Base-by-base conservation (phyloP, 2,888 invertebrate genomes). In the Dynastes tityus region DNA sequence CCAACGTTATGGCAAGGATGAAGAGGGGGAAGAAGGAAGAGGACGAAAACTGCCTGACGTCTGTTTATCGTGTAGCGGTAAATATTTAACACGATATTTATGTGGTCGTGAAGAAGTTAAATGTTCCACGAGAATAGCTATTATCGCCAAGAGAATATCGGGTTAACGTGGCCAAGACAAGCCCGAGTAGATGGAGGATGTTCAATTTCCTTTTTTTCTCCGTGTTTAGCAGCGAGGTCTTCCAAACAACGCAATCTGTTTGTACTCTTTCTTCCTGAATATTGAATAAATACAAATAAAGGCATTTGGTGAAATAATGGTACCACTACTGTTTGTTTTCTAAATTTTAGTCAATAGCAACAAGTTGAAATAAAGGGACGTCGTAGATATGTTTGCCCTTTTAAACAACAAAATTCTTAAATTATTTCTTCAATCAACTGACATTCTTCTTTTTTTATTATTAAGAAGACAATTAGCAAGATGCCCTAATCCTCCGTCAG, bases 81-180 rank as follows among this genome's bases (percentile, higher is more conserved):
- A 79, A 79, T 79, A 79, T 79, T 79, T 75, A 79, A 78, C 78
- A 73, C 65, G 73, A 73, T 78, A 73, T 71, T 73, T 78, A 73
- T 73, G 78, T 51, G 70, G 76, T 58, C 68, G 76, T 77, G 76
- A 68, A 77, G 76, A 77, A 70, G 76, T 77, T 77, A 77, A 77
- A 77, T 67, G 76, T 77, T 77, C 58, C 76, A 61, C 61, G 73
- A 74, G 73, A 74, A 61, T 63, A 45, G 49, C 29, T 74, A 74
- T 74, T 74, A 74, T 61, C 61, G 61, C 29, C 73, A 74, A 40
- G 61, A 63, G 73, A 74, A 74, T 74, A 61, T 74, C 73, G 45
- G 63, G 61, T 74, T 61, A 74, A 74, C 37, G 73, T 61, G 61
- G 11, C 29, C 22, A 74, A 74, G 40, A 74, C 73, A 74, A 74